phyloP scores from a whole-genome alignment of 2,888 invertebrate species.

The Cephus sareptanus region DNA sequence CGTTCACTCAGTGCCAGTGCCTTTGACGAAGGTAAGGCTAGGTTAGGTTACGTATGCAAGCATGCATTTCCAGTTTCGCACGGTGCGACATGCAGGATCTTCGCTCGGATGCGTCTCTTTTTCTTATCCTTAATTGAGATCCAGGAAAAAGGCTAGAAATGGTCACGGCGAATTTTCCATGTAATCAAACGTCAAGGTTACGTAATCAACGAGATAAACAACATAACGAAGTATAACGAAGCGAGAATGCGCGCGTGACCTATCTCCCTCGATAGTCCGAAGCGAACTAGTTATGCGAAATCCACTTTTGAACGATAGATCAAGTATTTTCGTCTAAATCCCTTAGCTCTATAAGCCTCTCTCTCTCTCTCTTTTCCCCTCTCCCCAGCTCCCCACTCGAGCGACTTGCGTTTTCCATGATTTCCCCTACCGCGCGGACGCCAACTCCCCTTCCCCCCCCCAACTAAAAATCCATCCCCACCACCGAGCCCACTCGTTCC shows the following conservation, averaged over 20 bases:
- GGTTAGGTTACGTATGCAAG: too few species aligned
- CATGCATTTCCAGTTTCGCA: too few species aligned
- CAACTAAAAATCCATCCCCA: conserved; percentile 3
- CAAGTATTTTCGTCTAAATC: conserved; percentile 10
- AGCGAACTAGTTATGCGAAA: conserved; percentile 37
- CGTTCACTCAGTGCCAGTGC: too few species aligned
- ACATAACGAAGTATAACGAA: neutral
- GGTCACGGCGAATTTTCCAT: neutral
- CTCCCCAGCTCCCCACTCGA: neutral
- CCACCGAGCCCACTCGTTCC: conserved; percentile 8
- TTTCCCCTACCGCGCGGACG: conserved; percentile 28
- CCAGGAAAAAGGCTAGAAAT: neutral
- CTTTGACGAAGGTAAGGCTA: too few species aligned
- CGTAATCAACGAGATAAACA: neutral
- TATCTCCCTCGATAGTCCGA: neutral
- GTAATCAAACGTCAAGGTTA: neutral
- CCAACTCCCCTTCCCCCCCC: conserved; percentile 6
- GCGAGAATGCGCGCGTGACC: neutral
- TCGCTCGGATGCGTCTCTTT: too few species aligned
- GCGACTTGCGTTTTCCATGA: conserved; percentile 32
- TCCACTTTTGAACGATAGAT: conserved; percentile 25
- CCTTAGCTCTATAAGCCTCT: conserved; percentile 12
- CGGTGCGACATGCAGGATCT: too few species aligned
- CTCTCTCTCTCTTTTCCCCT: neutral
- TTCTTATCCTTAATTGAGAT: neutral